Evolutionary conservation across 2,797 vertebrate species (phyloP), one percentile per base, ranked within the genome.

Genomic region (Pipistrellus nathusii): DNA sequence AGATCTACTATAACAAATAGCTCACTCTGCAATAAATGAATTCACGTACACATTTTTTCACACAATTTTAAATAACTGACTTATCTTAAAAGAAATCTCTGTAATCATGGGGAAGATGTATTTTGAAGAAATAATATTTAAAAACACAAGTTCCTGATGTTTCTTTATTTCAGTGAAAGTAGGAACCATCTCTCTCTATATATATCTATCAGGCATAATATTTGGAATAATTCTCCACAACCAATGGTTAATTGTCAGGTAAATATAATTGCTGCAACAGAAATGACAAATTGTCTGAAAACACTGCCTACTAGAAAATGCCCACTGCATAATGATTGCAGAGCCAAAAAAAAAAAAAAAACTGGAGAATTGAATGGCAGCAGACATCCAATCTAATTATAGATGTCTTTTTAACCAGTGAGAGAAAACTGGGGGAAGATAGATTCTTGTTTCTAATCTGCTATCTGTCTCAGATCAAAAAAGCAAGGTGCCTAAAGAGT

Each of bases 281-380:
- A 96, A 93, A 93, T 96, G 95, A 96, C 92, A 97, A 97, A 96
- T 55, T 48, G 30, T 73, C 85, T 94, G 83, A 95, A 90, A 88
- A 94, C 89, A 87, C 81, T 97, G 85, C 68, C 66, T 91, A 48
- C 51, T 95, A 38, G 84, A 94, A 97, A 90, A 59, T 92, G 78
- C 89, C 85, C 2, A 30, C 38, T 88, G 87, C 41, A 90, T 91
- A 96, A 95, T 93, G 93, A 94, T 94, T 96, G 88, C 53, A 9
- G 82, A 97, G 73, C 15, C 75, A 30, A 91, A 95, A 84, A 86
- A 93, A 97, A 30, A 91, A 95, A 84, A 86, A 93, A 97, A 95
- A 81, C 38, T 87, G 32, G 72, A 93, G 95, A 91, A 35, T 87
- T 90, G 77, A 95, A 77, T 88, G 66, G 75, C 64, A 87, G 78